phyloP scores from a whole-genome alignment of 1,140 invertebrate species.

The Aphaenogaster ashmeadi region DNA sequence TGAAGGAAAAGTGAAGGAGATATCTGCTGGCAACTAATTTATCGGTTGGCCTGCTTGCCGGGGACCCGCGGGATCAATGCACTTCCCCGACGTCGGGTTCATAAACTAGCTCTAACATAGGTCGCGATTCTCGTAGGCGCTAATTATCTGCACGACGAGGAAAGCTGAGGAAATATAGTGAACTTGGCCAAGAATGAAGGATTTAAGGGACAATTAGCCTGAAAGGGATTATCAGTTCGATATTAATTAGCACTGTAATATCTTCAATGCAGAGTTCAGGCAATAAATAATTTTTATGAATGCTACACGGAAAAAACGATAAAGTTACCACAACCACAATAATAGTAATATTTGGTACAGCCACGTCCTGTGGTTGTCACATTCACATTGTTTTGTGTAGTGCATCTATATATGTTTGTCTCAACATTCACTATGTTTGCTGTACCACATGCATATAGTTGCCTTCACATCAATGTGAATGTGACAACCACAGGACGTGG shows the following conservation, averaged over 20 bases:
- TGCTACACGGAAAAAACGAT: too few species aligned
- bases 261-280: not conserved
- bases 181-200: not conserved
- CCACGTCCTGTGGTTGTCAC: too few species aligned
- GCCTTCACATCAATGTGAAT: too few species aligned
- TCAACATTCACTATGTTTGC: too few species aligned
- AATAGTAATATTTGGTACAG: too few species aligned
- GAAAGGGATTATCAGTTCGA: not conserved
- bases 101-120: conserved; percentile 55
- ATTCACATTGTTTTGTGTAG: too few species aligned
- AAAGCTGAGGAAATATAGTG: not conserved
- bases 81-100: conserved; percentile 53
- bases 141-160: conserved; percentile 21
- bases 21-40: conserved; percentile 78
- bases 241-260: not conserved
- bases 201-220: too few species aligned
- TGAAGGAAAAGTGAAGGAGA: conserved; percentile 77
- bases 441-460: too few species aligned
- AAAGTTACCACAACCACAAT: too few species aligned
- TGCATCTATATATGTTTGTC: too few species aligned
- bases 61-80: conserved; percentile 71
- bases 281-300: not conserved
- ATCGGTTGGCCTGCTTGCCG: conserved; percentile 70
- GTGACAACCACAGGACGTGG: too few species aligned
- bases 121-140: conserved; percentile 47